Percentiles rank a stretch among this genome's conserved stretches.
These are phyloP conservation scores for Salvelinus fontinalis DNA, from an alignment of 2,113 vertebrate genomes.

Conservation along the genomic window DNA sequence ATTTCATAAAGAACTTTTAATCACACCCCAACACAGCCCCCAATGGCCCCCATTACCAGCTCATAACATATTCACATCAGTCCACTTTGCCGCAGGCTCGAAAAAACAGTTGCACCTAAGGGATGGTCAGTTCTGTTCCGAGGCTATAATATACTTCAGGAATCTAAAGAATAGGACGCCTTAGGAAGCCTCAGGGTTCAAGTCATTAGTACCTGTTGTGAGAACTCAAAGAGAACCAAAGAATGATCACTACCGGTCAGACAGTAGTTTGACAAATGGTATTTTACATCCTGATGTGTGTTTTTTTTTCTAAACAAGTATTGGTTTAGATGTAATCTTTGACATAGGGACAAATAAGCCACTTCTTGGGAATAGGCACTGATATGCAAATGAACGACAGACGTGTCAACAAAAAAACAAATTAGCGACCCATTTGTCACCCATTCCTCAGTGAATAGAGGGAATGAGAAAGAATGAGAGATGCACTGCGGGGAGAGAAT, in stretches of 20 bases:
- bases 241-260: background rate
- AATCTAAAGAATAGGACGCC: no score
- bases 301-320: background rate
- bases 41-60: no score
- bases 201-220: background rate
- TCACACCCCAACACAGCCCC: no score
- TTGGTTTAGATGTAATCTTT: no score
- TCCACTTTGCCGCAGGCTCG: no score
- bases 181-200: background rate
- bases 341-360: conserved; percentile 25
- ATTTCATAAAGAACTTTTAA: no score
- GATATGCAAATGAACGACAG: conserved; percentile 42
- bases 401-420: conserved; percentile 40
- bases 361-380: conserved; percentile 5
- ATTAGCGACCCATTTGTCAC: conserved; percentile 47
- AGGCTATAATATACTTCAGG: no score
- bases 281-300: conserved; percentile 2
- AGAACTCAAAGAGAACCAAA: conserved; percentile 9
- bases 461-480: conserved; percentile 30
- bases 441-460: conserved; percentile 20
- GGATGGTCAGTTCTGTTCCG: no score
- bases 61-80: no score
- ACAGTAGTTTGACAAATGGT: background rate
- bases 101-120: no score
- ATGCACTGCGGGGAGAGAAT: conserved; percentile 23